Conservation (phyloP, 2,888 invertebrate species). For the Falcaria lacertinaria region DNA sequence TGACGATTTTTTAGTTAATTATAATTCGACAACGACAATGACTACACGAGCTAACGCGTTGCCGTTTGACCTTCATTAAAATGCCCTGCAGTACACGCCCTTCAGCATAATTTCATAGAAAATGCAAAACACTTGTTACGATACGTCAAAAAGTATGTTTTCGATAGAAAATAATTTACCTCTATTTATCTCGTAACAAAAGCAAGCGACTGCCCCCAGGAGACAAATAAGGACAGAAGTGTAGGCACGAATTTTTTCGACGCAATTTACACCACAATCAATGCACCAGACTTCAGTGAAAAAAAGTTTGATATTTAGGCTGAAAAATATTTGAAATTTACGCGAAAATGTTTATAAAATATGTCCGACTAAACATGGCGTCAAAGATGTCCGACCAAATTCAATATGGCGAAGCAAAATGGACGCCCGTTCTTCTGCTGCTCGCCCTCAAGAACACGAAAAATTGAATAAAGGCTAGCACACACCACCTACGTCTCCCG, state of each 20-base stretch:
- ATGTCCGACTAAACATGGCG: conserved; percentile 88
- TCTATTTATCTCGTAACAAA: conserved; percentile 78
- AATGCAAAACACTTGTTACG: conserved; percentile 72
- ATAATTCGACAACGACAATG: conserved; percentile 66
- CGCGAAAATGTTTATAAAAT: conserved; percentile 85
- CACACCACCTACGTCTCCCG: conserved; percentile 21
- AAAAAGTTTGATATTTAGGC: conserved; percentile 73
- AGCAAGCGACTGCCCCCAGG: conserved; percentile 69
- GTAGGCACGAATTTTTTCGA: conserved; percentile 66
- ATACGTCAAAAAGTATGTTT: conserved; percentile 76
- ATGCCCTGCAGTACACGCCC: conserved; percentile 28
- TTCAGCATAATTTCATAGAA: conserved; percentile 63
- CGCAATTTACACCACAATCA: conserved; percentile 55
- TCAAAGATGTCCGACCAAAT: conserved; percentile 83
- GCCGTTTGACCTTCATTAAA: conserved; percentile 59
- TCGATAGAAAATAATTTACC: conserved; percentile 71
- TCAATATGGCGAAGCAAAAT: conserved; percentile 80
- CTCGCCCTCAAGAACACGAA: conserved; percentile 39
- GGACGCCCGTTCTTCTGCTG: conserved; percentile 64
- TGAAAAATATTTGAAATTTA: conserved; percentile 80
- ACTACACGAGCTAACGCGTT: conserved; percentile 39
- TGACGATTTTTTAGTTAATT: conserved; percentile 58
- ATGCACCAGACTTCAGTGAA: conserved; percentile 67
- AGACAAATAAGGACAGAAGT: conserved; percentile 69
- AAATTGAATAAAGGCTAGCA: conserved; percentile 43